Evolutionary conservation across 2,797 vertebrate species (phyloP), one percentile per base, ranked within the genome.

Genomic region (Carduelis carduelis): DNA sequence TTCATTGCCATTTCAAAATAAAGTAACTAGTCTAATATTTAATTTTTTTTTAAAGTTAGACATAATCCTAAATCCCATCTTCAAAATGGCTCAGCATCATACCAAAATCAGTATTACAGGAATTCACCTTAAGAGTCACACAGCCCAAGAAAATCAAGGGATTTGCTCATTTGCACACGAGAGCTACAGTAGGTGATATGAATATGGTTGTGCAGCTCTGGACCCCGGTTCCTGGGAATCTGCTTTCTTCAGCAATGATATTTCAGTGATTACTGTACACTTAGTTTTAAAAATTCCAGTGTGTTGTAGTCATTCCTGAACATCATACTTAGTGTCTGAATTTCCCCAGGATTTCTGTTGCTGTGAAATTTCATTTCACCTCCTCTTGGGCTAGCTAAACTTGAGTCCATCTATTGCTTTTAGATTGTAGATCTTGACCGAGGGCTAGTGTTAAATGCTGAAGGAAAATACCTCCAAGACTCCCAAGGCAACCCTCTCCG

Each of bases 401-500:
- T 60, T 89, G 80, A 79, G 41, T 95, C 35, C 22, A 7, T 94
- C 49, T 94, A 6, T 93, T 97, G 37, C 55, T 97, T 94, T 95
- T 97, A 99, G 99, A 97, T 99, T 63, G 98, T 99, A 96, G 99
- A 99, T 97, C 98, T 99, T 91, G 98, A 99, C 52, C 98, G 97
- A 79, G 99, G 99, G 12, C 86, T 99, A 81, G 98, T 99, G 37
- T 98, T 99, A 98, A 99, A 99, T 53, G 97, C 98, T 83, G 99
- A 99, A 94, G 99, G 99, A 95, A 97, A 98, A 92, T 96, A 99
- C 94, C 99, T 99, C 64, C 99, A 99, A 95, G 99, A 99, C 96
- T 99, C 99, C 52, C 98, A 98, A 55, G 99, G 99, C 75, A 98
- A 98, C 44, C 99, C 99, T 59, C 99, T 99, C 57, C 98, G 98